Conservation (phyloP, 1,140 invertebrate genomes). For the Oncopeltus fasciatus region DNA sequence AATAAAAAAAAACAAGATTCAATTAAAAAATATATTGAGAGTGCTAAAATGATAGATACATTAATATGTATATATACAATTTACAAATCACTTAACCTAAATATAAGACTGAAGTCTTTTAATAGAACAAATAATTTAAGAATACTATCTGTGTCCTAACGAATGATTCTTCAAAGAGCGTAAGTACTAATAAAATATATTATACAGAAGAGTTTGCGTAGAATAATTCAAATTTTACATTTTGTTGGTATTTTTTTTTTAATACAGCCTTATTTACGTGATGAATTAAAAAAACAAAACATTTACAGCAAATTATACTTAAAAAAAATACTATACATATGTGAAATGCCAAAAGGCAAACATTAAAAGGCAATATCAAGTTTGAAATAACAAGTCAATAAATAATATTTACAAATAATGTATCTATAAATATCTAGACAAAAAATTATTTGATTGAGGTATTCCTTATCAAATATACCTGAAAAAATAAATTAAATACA, state of each 20-base stretch:
- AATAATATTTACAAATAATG: not conserved
- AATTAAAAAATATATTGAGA: slow-evolving; percentile 3
- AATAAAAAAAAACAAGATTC: not conserved
- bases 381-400: not conserved
- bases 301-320: not conserved
- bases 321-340: not conserved
- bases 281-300: not conserved
- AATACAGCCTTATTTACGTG: not conserved
- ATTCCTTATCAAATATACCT: not conserved
- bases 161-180: not conserved
- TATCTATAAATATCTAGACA: not conserved
- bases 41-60: slow-evolving; percentile 1
- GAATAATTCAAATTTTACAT: not conserved
- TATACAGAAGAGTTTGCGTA: not conserved
- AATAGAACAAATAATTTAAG: not conserved
- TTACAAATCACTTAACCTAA: not conserved
- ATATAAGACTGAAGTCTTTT: not conserved
- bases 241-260: not conserved
- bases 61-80: not conserved
- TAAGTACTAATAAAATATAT: not conserved
- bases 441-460: not conserved
- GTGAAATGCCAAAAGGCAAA: not conserved
- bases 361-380: not conserved
- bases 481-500: not conserved
- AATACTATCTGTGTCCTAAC: not conserved